These are phyloP conservation scores for Panthera uncia DNA, from an alignment of 2,113 vertebrate genomes.

Conservation along the genomic window DNA sequence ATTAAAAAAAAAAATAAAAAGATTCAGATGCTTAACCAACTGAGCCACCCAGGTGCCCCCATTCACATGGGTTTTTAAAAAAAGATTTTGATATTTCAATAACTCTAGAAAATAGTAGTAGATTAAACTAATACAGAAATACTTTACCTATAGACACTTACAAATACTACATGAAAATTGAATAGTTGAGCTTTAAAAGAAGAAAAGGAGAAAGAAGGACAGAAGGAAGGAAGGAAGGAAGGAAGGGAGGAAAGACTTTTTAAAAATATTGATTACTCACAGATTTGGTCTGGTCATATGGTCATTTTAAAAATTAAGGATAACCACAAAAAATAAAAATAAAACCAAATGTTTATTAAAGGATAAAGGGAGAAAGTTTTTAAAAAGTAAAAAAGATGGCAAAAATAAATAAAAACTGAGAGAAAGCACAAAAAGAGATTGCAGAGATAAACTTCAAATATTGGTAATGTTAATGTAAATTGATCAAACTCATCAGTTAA, in stretches of 20 bases:
- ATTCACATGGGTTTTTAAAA: not conserved
- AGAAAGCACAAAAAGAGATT: not conserved
- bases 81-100: not conserved
- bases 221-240: no score
- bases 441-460: not conserved
- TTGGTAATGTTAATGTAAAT: not conserved
- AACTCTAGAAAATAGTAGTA: not conserved
- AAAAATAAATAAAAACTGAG: not conserved
- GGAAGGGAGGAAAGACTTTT: no score
- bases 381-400: not conserved
- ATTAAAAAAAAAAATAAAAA: no score
- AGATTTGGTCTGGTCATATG: not conserved
- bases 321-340: not conserved
- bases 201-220: not conserved
- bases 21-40: no score
- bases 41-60: no score
- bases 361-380: not conserved
- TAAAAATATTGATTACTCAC: not conserved
- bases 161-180: not conserved
- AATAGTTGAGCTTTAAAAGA: not conserved
- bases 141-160: not conserved
- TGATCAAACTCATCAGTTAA: not conserved
- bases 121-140: slow-evolving; percentile 9
- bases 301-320: slow-evolving; percentile 5
- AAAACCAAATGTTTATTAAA: not conserved